Percentiles rank a stretch among this genome's conserved stretches.
Conservation (phyloP, 2,888 invertebrate genomes). For the Ellobium chinense region DNA sequence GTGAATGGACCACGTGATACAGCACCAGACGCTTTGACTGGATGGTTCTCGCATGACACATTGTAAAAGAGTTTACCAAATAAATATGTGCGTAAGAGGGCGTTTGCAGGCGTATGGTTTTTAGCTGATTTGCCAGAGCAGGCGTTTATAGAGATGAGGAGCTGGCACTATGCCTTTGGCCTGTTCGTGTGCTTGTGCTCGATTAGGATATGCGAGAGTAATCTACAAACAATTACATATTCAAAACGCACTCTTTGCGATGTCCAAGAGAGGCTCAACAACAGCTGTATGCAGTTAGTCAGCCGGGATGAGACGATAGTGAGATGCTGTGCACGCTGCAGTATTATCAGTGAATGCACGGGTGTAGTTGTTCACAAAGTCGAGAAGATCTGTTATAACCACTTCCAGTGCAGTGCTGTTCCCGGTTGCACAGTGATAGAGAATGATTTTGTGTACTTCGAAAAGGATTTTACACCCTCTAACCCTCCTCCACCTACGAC, state of each 20-base stretch:
- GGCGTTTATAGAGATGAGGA: no score
- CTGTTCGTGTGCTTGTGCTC: no score
- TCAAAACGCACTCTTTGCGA: slow-evolving; percentile 5
- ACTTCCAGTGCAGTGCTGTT: not conserved
- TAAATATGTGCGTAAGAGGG: no score
- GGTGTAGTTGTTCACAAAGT: not conserved
- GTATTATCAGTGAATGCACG: not conserved
- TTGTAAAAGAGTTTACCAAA: no score
- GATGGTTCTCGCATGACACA: no score
- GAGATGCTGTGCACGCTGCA: slow-evolving; percentile 2
- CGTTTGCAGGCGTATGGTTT: no score
- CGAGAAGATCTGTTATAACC: not conserved
- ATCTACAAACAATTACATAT: no score
- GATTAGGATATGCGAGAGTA: no score
- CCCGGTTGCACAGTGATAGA: not conserved
- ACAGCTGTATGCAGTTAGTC: slow-evolving; percentile 1
- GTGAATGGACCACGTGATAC: no score
- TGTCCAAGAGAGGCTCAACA: not conserved
- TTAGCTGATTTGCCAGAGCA: no score
- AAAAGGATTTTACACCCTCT: not conserved
- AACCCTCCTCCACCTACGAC: not conserved
- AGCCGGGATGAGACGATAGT: not conserved
- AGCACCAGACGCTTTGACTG: no score
- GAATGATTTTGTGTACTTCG: not conserved
- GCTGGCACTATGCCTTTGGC: no score